These are phyloP conservation scores for Tokudaia muenninki DNA, from an alignment of 2,797 vertebrate species.

Conservation along the genomic window DNA sequence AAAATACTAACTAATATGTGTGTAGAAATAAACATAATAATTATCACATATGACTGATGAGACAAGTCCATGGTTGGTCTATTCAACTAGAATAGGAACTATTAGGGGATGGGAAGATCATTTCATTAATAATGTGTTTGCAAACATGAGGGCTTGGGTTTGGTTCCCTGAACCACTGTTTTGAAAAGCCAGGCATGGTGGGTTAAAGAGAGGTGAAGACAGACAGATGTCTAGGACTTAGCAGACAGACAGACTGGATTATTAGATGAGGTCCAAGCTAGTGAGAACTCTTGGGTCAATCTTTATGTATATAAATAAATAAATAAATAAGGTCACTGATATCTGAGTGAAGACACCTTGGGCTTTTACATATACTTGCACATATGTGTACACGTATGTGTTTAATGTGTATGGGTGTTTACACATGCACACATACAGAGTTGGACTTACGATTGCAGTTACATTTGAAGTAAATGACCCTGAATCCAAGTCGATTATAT, in stretches of 20 bases:
- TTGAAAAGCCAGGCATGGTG: neutral
- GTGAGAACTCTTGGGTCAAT: neutral
- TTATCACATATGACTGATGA: slow-evolving; percentile 9
- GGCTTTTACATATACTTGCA: neutral
- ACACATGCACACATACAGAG: neutral
- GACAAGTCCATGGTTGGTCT: neutral
- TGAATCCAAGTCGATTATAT: slow-evolving; percentile 43
- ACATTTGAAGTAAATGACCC: slow-evolving; percentile 11
- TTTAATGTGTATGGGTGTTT: neutral
- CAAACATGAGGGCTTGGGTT: neutral
- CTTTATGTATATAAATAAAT: neutral
- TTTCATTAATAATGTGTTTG: neutral
- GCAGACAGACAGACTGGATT: neutral
- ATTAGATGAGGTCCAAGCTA: neutral
- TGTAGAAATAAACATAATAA: slow-evolving; percentile 26
- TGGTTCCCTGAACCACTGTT: neutral
- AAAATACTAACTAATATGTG: neutral
- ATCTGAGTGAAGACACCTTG: neutral
- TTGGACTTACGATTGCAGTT: neutral
- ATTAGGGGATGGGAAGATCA: neutral
- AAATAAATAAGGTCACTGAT: too few species aligned
- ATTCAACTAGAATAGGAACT: slow-evolving; percentile 40
- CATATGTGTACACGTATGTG: neutral
- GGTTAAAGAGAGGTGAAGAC: neutral
- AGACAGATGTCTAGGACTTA: neutral